phyloP scores from a whole-genome alignment of 2,797 vertebrate species.

The Scolopax bukidnonensis region DNA sequence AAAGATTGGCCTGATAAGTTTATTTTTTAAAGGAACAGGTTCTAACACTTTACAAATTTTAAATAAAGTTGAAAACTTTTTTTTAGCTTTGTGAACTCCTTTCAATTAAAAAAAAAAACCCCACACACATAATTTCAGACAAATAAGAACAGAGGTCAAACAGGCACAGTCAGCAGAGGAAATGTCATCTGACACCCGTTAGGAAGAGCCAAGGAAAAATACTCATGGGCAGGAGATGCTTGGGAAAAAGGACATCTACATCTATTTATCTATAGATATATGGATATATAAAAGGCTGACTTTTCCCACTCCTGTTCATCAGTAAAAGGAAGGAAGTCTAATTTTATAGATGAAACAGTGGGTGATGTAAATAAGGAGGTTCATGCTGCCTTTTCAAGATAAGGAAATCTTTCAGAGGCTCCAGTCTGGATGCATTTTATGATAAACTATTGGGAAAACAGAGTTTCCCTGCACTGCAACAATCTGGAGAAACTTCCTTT shows the following conservation, averaged over 20 bases:
- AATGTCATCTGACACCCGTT: slow-evolving; percentile 43
- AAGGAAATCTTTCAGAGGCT: slow-evolving; percentile 50
- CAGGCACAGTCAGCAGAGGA: slow-evolving; percentile 52
- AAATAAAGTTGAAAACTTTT: neutral
- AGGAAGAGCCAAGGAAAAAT: slow-evolving; percentile 42
- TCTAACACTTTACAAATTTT: slow-evolving; percentile 1
- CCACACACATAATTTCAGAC: slow-evolving; percentile 6
- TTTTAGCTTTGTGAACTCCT: slow-evolving; percentile 8
- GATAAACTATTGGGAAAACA: slow-evolving; percentile 60
- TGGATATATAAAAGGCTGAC: neutral
- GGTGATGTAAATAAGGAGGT: slow-evolving; percentile 42
- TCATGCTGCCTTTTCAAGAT: slow-evolving; percentile 49
- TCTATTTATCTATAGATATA: slow-evolving; percentile 10
- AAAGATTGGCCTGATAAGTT: neutral
- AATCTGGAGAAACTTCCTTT: slow-evolving; percentile 29
- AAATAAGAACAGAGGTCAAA: neutral
- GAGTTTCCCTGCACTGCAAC: neutral
- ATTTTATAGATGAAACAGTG: slow-evolving; percentile 46
- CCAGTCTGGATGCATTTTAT: slow-evolving; percentile 25
- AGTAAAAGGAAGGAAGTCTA: slow-evolving; percentile 39
- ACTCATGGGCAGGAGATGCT: slow-evolving; percentile 7
- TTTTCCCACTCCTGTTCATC: slow-evolving; percentile 31
- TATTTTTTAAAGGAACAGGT: neutral
- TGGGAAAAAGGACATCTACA: slow-evolving; percentile 14
- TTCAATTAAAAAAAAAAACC: neutral